Base-by-base conservation (phyloP, 2,113 vertebrate genomes). In the Pelodiscus sinensis region DNA sequence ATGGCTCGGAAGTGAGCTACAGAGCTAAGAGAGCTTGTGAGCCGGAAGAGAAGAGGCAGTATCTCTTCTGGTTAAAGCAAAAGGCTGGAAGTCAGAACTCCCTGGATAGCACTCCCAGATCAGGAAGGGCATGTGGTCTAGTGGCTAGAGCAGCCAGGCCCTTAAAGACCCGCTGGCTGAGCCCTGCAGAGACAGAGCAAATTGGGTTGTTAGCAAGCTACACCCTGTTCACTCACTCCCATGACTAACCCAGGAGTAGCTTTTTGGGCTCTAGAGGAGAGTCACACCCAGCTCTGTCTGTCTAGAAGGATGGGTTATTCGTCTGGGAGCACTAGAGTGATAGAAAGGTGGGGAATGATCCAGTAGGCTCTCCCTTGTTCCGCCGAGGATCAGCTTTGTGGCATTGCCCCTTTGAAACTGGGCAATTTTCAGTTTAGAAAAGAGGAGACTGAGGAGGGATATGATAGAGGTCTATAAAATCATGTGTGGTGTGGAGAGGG, bases 191-290 rank as follows among this genome's bases (percentile, higher is more conserved):
- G 84, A 71, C 2, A 6, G 2, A 60, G 58, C 58, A 2, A 25
- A 25, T 14, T 29, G 58, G 11, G 25, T 27, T 58, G 9, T 58
- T 9, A 4, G 5, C 75, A 18, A 12, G 21, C 44, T 35, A 1
- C 0, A 0, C 21, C 35, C 82, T 54, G 51, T 22, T 80, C 9
- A 2, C 78, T 24, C 22, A 0, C 16, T 31, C 8, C 0, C 7
- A 10, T 29, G 58, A 24, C 57, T 58, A 58, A 13, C 2, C 27
- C 7, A 25, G 44, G 82, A 4, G 38, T 11, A 2, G 21, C 16
- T 85, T 50, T 50, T 0, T 3, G 1, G 82, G 83, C 57, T 86
- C 80, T 21, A 78, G 9, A 27, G 24, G 65, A 11, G 58, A 19
- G 62, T 35, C 83, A 9, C 29, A 55, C 62, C 44, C 90, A 1